Evolutionary conservation across 2,888 invertebrate genomes (phyloP).

Genomic region (Leptothorax acervorum): DNA sequence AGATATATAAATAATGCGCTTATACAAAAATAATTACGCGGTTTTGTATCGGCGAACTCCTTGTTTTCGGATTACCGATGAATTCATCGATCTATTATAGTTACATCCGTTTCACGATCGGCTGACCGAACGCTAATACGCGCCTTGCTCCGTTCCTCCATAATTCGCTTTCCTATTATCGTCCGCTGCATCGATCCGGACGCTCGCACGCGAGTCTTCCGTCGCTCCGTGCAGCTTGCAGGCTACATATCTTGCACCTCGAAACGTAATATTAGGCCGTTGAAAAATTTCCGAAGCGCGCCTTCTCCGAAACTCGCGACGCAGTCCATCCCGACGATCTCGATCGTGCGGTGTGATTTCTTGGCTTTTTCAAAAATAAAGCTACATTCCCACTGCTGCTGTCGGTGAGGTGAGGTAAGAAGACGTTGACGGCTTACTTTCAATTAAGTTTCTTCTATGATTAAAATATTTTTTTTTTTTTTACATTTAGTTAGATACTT

Average conservation of each 20-base stretch:
- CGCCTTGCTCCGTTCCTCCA: conserved; percentile 16
- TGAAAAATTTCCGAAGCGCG: conserved; percentile 55
- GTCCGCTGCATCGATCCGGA: conserved; percentile 1
- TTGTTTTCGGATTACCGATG: conserved; percentile 47
- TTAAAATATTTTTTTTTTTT: conserved; percentile 38
- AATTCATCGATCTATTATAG: conserved; percentile 40
- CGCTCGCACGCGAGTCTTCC: conserved; percentile 17
- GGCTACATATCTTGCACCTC: conserved; percentile 50
- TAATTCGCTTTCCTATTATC: conserved; percentile 49
- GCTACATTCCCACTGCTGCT: conserved; percentile 59
- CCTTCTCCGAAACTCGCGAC: conserved; percentile 42
- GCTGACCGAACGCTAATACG: conserved; percentile 42
- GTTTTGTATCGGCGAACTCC: conserved; percentile 48
- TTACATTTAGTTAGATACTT: conserved; percentile 43
- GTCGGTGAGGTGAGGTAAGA: conserved; percentile 32
- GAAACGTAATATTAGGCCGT: conserved; percentile 69
- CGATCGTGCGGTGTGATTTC: conserved; percentile 15
- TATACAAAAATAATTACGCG: conserved; percentile 76
- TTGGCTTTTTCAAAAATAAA: conserved; percentile 49
- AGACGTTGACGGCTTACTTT: conserved; percentile 37
- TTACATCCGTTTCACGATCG: conserved; percentile 53
- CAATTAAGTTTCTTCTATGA: conserved; percentile 1
- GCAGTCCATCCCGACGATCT: conserved; percentile 29
- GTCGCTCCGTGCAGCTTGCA: conserved; percentile 10
- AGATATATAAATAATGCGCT: conserved; percentile 69